Conservation (phyloP, 2,888 invertebrate genomes). For the Nematopogon swammerdamellus region DNA sequence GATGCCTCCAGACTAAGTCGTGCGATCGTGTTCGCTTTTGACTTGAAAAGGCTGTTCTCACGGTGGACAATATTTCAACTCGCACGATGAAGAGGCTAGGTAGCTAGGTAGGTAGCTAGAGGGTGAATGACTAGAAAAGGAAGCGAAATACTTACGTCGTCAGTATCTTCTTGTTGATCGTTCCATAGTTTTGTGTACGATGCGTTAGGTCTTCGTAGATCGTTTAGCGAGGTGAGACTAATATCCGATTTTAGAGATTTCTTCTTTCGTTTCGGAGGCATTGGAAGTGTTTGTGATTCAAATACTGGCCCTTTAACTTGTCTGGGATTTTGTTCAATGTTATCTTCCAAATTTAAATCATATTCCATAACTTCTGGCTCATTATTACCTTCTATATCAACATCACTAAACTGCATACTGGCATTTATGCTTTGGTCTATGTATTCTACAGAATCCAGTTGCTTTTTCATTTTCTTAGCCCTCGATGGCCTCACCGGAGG, state of each 20-base stretch:
- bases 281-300: conserved; percentile 42
- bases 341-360: conserved; percentile 25
- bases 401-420: conserved; percentile 43
- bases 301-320: conserved; percentile 10
- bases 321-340: conserved; percentile 22
- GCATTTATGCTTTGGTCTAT: conserved; percentile 41
- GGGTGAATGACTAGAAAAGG: too few species aligned
- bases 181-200: conserved; percentile 27
- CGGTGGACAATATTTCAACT: too few species aligned
- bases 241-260: conserved; percentile 26
- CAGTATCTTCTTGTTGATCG: conserved; percentile 23
- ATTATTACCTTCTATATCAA: conserved; percentile 25
- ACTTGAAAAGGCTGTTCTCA: too few species aligned
- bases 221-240: conserved; percentile 35
- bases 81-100: too few species aligned
- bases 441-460: conserved; percentile 31
- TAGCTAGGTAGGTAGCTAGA: too few species aligned
- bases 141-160: conserved; percentile 47
- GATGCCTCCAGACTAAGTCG: too few species aligned
- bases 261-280: conserved; percentile 44
- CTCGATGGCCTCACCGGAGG: conserved; percentile 56
- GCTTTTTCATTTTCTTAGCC: conserved; percentile 49
- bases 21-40: too few species aligned
- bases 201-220: conserved; percentile 24
- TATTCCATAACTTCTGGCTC: conserved; percentile 28